A percentile compares a stretch with the other conserved stretches of the same genome.
Conservation (phyloP, 2,888 invertebrate genomes). For the Melanophora roralis region DNA sequence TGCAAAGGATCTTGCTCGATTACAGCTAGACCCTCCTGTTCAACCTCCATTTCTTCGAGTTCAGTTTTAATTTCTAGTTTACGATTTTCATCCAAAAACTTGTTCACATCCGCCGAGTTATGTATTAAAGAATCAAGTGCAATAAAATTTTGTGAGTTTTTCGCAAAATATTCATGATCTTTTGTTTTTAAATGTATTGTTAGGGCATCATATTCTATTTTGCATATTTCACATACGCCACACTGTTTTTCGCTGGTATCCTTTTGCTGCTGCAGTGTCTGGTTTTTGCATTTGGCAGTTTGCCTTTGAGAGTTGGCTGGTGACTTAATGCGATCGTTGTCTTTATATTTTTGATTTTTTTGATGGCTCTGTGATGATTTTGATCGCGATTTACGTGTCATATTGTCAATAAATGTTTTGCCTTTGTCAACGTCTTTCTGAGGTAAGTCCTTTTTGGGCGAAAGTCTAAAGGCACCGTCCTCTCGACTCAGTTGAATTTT, state of each 20-base stretch:
- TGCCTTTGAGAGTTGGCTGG: slow-evolving; percentile 64
- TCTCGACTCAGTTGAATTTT: slow-evolving; percentile 73
- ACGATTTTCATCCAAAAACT: slow-evolving; percentile 80
- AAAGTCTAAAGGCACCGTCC: slow-evolving; percentile 74
- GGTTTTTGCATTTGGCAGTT: slow-evolving; percentile 54
- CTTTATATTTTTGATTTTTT: slow-evolving; percentile 66
- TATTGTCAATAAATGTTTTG: slow-evolving; percentile 63
- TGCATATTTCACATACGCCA: slow-evolving; percentile 90
- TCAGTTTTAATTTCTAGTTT: slow-evolving; percentile 77
- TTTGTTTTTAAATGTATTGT: slow-evolving; percentile 85
- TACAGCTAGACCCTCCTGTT: slow-evolving; percentile 65
- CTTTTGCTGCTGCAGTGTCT: slow-evolving; percentile 64
- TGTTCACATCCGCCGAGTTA: slow-evolving; percentile 82
- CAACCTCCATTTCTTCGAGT: slow-evolving; percentile 73
- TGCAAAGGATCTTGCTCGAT: slow-evolving; percentile 64
- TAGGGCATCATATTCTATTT: slow-evolving; percentile 84
- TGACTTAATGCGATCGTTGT: slow-evolving; percentile 63
- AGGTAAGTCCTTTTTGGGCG: slow-evolving; percentile 64
- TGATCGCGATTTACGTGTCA: slow-evolving; percentile 76
- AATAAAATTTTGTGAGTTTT: slow-evolving; percentile 85
- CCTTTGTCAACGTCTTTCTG: slow-evolving; percentile 39
- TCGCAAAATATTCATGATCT: slow-evolving; percentile 85
- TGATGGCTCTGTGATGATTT: slow-evolving; percentile 69
- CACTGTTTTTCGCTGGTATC: slow-evolving; percentile 77
- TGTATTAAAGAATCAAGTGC: slow-evolving; percentile 85